These are phyloP conservation scores for Chamaetylas fuelleborni DNA, from an alignment of 2,113 vertebrate genomes.

Conservation along the genomic window DNA sequence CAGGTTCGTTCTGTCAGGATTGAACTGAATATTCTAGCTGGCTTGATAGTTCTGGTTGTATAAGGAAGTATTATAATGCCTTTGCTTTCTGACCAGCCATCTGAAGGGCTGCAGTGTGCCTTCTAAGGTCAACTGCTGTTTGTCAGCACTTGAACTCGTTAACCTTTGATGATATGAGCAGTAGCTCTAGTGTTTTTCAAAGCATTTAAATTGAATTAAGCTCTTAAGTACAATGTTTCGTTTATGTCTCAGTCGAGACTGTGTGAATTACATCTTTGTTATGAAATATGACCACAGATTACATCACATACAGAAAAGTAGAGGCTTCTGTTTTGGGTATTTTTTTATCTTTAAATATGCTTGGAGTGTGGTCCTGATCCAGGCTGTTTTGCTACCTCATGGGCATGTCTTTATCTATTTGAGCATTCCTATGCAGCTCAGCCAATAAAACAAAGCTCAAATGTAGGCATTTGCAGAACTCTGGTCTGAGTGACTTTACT, in stretches of 20 bases:
- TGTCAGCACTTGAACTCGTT: not conserved
- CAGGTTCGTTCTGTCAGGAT: not conserved
- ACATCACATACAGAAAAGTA: not conserved
- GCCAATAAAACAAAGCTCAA: not conserved
- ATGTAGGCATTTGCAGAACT: not conserved
- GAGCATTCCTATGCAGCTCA: not conserved
- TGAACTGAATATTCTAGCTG: not conserved
- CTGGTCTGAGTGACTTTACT: not conserved
- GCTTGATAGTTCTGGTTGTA: not conserved
- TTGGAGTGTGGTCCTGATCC: not conserved
- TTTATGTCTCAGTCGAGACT: not conserved
- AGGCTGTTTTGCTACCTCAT: not conserved
- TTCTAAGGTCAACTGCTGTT: not conserved
- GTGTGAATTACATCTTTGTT: not conserved
- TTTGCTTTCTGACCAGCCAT: not conserved
- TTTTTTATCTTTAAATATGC: not conserved
- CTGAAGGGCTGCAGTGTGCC: not conserved
- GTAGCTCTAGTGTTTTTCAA: not conserved
- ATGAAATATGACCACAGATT: not conserved
- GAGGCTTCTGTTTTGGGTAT: not conserved
- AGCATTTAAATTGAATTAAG: not conserved
- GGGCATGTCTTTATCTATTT: not conserved
- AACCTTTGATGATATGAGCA: not conserved
- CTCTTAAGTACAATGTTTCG: not conserved
- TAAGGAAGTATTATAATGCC: not conserved